Base-by-base conservation (phyloP, 1,140 invertebrate genomes). In the Campodea augens region DNA sequence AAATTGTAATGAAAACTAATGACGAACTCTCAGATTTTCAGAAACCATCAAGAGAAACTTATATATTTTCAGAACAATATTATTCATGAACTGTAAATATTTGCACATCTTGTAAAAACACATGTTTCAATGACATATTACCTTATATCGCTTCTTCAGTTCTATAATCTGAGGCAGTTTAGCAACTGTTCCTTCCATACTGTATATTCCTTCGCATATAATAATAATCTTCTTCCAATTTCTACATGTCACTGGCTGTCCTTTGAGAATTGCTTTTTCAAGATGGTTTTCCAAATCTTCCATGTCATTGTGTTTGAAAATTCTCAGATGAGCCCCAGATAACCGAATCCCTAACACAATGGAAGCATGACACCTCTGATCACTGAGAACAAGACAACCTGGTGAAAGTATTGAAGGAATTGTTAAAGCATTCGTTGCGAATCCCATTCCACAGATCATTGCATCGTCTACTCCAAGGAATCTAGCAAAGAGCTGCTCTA, bases 381-480 rank as follows among this genome's bases (percentile, higher is more conserved):
- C 95, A 62, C 88, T 95, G 2, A 98, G 59, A 44, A 96, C 88
- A 18, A 97, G 66, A 59, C 83, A 82, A 27, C 81, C 83, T 52
- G 83, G 75, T 10, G 72, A 73, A 12, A 95, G 61, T 2, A 99
- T 63, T 13, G 77, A 77, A 0, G 92, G 90, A 51, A 97, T 69
- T 59, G 91, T 95, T 46, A 97, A 72, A 0, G 90, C 74, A 67
- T 98, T 99, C 1, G 93, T 98, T 19, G 89, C 92, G 65, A 97
- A 98, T 4, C 95, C 95, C 95, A 98, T 98, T 36, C 88, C 89
- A 64, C n/a, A n/a, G n/a, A n/a, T n/a, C n/a, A n/a, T n/a, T n/a
- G n/a, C n/a, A n/a, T n/a, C n/a, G n/a, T n/a, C n/a, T n/a, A n/a
- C n/a, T n/a, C n/a, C n/a, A n/a, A n/a, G n/a, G n/a, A n/a, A n/a